Evolutionary conservation across 2,113 vertebrate species (phyloP), one percentile per base, ranked within the genome.

Genomic region (Sus scrofa): DNA sequence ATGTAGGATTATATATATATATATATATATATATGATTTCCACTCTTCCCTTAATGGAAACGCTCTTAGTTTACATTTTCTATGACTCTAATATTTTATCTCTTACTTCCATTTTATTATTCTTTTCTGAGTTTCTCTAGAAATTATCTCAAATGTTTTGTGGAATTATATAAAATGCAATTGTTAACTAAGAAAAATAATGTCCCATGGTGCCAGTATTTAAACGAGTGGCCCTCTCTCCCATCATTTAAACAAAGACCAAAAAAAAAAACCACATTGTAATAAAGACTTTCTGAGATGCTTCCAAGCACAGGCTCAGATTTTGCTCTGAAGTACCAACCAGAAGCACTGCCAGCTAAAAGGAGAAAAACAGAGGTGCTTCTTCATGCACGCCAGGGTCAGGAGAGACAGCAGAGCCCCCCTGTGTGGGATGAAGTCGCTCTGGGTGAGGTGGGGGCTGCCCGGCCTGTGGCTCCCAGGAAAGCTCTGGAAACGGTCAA

Each of bases 91-190:
- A 32, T 22, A 54, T 75, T 26, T 85, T 34, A 83, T 60, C 86
- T 82, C 81, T 86, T 50, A 84, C 39, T 24, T 90, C 30, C 44
- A 3, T 71, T 50, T 71, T 60, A 52, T 68, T 39, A 86, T 50
- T 79, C 70, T 84, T 74, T 92, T 82, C n/a, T 56, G 65, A 37
- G 18, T 81, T 83, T 79, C 78, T 96, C 54, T 77, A 91, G 32
- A 92, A 91, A 91, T 85, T 54, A 77, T 20, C 32, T 94, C 32
- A 20, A 58, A 24, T 77, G 56, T 73, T 83, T n/a, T 58, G 2
- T 39, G 1, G 56, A 78, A 73, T 32, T 73, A 75, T 12, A 82
- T 22, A 86, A 24, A 44, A 62, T 11, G 19, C 2, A 60, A 71
- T 68, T 67, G 63, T 24, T n/a, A 78, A 50, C 32, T 77, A 74